phyloP scores from a whole-genome alignment of 2,113 vertebrate genomes.

The Lepus americanus region DNA sequence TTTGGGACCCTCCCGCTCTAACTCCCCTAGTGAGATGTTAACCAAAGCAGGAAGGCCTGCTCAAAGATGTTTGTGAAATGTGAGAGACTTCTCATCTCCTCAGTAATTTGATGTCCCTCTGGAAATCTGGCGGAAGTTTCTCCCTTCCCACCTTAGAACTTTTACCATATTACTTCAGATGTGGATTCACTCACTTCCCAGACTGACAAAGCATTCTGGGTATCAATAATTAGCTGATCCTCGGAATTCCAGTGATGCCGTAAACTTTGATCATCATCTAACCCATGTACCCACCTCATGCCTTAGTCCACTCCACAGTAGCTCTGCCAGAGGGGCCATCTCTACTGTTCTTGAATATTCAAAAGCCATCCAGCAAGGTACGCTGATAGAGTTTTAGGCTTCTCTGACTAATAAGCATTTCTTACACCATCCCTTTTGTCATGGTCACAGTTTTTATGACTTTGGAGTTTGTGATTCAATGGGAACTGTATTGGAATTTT shows the following conservation, averaged over 20 bases:
- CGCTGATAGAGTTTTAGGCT: background rate
- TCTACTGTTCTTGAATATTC: background rate
- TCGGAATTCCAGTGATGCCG: background rate
- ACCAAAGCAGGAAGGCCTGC: background rate
- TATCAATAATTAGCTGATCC: background rate
- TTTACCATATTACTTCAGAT: background rate
- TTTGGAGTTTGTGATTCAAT: background rate
- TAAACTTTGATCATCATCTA: background rate
- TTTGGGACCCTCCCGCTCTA: background rate
- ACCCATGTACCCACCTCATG: background rate
- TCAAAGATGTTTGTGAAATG: background rate
- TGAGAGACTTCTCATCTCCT: background rate
- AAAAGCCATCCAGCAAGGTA: background rate
- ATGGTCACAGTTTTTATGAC: background rate
- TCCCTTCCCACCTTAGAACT: background rate
- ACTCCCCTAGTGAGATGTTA: background rate
- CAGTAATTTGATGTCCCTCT: background rate
- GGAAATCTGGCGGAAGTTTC: background rate
- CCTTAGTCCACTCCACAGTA: background rate
- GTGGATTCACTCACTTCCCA: background rate
- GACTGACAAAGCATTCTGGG: background rate
- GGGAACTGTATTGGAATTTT: background rate
- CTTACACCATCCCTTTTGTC: background rate
- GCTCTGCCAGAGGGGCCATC: background rate
- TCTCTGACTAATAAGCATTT: background rate